These are phyloP conservation scores for Crossocerus cetratus DNA, from an alignment of 2,888 invertebrate genomes.

Conservation along the genomic window DNA sequence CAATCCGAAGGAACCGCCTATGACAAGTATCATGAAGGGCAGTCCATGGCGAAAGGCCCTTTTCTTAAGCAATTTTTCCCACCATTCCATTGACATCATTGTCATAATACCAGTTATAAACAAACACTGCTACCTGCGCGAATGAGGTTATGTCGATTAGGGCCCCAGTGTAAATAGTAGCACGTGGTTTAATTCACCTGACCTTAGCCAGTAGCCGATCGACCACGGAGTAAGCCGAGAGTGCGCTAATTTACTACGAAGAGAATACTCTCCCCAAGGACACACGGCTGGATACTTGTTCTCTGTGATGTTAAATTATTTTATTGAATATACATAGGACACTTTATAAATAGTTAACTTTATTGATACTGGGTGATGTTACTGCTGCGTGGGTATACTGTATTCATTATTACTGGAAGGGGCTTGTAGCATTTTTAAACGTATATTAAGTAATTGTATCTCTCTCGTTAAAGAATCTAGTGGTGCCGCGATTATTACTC, in stretches of 20 bases:
- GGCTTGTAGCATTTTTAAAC: conserved; percentile 28
- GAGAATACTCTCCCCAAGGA: no score
- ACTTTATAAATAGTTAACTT: conserved; percentile 35
- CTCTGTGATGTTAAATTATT: conserved; percentile 15
- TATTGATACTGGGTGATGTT: conserved; percentile 15
- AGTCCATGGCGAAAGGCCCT: conserved; percentile 62
- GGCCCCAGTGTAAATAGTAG: no score
- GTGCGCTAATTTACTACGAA: no score
- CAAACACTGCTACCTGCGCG: no score
- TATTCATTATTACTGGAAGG: conserved; percentile 20
- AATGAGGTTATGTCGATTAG: no score
- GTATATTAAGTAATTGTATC: conserved; percentile 14
- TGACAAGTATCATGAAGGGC: conserved; percentile 85
- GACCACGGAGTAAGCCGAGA: no score
- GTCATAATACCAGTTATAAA: no score
- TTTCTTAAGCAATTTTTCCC: background rate
- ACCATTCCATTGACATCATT: no score
- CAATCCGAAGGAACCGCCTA: conserved; percentile 88
- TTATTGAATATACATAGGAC: conserved; percentile 32
- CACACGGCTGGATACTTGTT: no score
- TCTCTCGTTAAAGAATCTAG: conserved; percentile 13
- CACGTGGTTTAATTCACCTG: no score
- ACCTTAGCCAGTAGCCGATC: no score
- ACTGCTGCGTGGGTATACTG: conserved; percentile 10
- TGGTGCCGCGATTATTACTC: conserved; percentile 13